phyloP scores from a whole-genome alignment of 2,797 vertebrate genomes.

The Lutjanus argentimaculatus region DNA sequence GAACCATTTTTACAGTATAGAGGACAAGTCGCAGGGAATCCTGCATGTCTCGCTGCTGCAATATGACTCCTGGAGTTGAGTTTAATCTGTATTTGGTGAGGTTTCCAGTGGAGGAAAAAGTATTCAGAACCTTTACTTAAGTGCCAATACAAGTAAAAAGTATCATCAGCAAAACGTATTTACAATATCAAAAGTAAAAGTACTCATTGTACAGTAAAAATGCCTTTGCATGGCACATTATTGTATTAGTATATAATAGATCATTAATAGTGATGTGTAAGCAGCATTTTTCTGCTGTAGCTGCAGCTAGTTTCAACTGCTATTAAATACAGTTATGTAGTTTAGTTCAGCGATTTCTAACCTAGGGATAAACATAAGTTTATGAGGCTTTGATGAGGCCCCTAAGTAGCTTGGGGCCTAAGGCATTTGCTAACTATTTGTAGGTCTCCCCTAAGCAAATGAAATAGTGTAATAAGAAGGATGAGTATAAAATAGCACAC shows the following conservation, averaged over 20 bases:
- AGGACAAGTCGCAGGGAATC: constrained; percentile 6
- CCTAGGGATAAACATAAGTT: not conserved
- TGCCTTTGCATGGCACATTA: not conserved
- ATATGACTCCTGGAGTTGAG: not conserved
- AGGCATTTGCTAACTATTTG: too few relatives aligned
- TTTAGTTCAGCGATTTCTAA: not conserved
- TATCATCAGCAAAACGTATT: too few relatives aligned
- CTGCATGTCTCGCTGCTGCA: not conserved
- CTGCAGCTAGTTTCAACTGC: not conserved
- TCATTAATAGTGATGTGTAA: not conserved
- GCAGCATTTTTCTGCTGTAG: too few relatives aligned
- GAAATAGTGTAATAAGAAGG: not conserved
- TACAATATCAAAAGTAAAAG: too few relatives aligned
- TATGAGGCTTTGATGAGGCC: too few relatives aligned
- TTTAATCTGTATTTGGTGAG: not conserved
- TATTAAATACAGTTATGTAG: not conserved
- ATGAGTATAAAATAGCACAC: not conserved
- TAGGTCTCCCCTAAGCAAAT: too few relatives aligned
- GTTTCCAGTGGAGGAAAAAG: not conserved
- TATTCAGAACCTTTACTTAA: not conserved
- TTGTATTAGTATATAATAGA: not conserved
- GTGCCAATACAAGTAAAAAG: not conserved
- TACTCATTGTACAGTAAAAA: too few relatives aligned
- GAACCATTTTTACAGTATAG: constrained; percentile 32
- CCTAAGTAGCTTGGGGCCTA: too few relatives aligned